These are phyloP conservation scores for Drosophila mettleri DNA, from an alignment of 2,888 invertebrate species.

Conservation along the genomic window DNA sequence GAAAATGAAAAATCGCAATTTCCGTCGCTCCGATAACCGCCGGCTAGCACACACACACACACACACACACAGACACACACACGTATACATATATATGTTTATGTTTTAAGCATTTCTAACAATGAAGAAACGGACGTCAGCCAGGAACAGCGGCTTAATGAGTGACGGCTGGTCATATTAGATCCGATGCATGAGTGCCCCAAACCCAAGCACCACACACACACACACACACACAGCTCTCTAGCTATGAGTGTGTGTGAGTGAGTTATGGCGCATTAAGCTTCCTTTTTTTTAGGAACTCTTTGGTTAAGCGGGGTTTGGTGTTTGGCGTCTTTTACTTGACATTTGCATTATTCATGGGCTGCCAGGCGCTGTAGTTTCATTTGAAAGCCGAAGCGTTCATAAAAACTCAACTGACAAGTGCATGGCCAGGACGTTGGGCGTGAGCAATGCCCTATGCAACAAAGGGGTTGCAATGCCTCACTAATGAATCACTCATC, in stretches of 20 bases:
- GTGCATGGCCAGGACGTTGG: slow-evolving; percentile 55
- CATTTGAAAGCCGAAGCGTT: slow-evolving; percentile 72
- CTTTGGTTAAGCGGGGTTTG: slow-evolving; percentile 13
- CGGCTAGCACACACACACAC: slow-evolving; percentile 56
- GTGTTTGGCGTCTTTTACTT: slow-evolving; percentile 43
- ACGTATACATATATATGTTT: slow-evolving; percentile 26
- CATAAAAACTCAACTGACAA: slow-evolving; percentile 70
- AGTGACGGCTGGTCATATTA: slow-evolving; percentile 78
- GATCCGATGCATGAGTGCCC: slow-evolving; percentile 55
- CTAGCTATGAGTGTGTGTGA: slow-evolving; percentile 33
- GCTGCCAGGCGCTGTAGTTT: slow-evolving; percentile 64
- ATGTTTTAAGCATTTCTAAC: slow-evolving; percentile 40
- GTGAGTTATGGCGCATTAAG: slow-evolving; percentile 73
- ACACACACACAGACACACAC: slow-evolving; percentile 26
- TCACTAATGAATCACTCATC: slow-evolving; percentile 10
- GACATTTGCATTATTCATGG: slow-evolving; percentile 75
- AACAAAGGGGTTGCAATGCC: background rate
- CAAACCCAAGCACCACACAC: background rate
- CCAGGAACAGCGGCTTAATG: slow-evolving; percentile 64
- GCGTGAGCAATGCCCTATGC: slow-evolving; percentile 43
- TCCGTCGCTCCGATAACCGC: slow-evolving; percentile 71
- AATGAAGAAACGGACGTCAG: slow-evolving; percentile 58
- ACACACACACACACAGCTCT: slow-evolving; percentile 6
- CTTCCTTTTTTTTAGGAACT: slow-evolving; percentile 17
- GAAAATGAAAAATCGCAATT: slow-evolving; percentile 78